Evolutionary conservation across 1,140 invertebrate species (phyloP), one percentile per base, ranked within the genome.

Genomic region (Eumeta japonica): DNA sequence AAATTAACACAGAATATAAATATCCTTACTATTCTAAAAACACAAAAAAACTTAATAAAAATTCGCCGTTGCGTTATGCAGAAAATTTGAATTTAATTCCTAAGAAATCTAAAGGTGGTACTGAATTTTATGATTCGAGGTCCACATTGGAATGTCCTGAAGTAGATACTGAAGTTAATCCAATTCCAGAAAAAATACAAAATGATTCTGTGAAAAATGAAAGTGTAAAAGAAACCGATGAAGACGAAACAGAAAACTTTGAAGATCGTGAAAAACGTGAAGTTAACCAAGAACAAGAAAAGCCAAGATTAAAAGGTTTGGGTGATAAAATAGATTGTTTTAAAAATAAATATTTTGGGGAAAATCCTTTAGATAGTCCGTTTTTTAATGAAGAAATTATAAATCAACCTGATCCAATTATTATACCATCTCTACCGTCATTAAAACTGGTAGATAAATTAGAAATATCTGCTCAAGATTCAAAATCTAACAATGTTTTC

Each of bases 311-410:
- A 2, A 56, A 50, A 36, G 81, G 80, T 9, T 61, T 88, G 7
- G 85, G 85, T 3, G 81, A 87, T 45, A 84, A 83, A 68, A 80
- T 89, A n/a, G 81, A 85, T 43, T 89, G 87, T 52, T 81, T 84
- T 12, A 86, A 85, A 62, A 67, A 67, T 2, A 86, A 85, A 70
- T 88, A 83, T 66, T 88, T 88, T 52, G 87, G 84, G 27, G 62
- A 78, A 29, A 79, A 87, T 62, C 87, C 86, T 2, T 61, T 88
- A 34, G 86, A 89, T 47, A 88, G 80, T 75, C 87, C 87, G 0
- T 71, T 89, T 42, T 89, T 89, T 57, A 62, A 77, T 35, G 85
- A 88, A 64, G 67, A 78, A 10, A 46, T 57, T 13, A 73, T 77
- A 35, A 45, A 58, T 9, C 48, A 58, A 29, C 72, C 72, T 10